A percentile compares a stretch with the other conserved stretches of the same genome.
Evolutionary conservation across 2,888 invertebrate species (phyloP).

Genomic region (Brachylomia viminalis): DNA sequence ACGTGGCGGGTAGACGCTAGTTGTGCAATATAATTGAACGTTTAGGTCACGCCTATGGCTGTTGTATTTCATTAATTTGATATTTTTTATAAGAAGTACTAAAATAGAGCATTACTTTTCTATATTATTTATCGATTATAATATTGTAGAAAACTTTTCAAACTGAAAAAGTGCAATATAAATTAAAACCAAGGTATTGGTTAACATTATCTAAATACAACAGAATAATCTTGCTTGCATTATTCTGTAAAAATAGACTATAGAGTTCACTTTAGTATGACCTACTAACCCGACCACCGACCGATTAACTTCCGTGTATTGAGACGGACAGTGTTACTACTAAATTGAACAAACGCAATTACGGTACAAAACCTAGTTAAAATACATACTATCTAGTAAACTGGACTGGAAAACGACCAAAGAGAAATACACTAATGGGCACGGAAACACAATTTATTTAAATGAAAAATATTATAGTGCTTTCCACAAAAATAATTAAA

Average conservation of each 20-base stretch:
- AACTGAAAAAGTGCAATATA: no score
- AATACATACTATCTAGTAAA: constrained; percentile 4
- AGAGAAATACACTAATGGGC: constrained; percentile 6
- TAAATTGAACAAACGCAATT: constrained; percentile 3
- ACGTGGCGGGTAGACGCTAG: no score
- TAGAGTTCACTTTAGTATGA: background rate
- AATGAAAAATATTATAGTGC: constrained; percentile 3
- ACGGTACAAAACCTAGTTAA: background rate
- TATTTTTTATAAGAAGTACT: no score
- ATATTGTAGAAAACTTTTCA: no score
- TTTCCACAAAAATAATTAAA: constrained; percentile 12
- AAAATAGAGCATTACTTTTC: no score
- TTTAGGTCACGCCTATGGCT: no score
- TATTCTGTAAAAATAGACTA: background rate
- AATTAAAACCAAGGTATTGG: no score
- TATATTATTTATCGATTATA: no score
- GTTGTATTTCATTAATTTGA: no score
- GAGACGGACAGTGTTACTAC: background rate
- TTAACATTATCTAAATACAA: no score
- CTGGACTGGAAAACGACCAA: constrained; percentile 5
- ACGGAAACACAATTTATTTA: constrained; percentile 23
- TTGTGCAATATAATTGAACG: no score
- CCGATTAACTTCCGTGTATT: background rate
- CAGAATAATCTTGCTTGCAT: no score
- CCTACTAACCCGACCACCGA: background rate